These are phyloP conservation scores for Propithecus perrieri DNA, from an alignment of 2,797 vertebrate genomes.

Conservation along the genomic window DNA sequence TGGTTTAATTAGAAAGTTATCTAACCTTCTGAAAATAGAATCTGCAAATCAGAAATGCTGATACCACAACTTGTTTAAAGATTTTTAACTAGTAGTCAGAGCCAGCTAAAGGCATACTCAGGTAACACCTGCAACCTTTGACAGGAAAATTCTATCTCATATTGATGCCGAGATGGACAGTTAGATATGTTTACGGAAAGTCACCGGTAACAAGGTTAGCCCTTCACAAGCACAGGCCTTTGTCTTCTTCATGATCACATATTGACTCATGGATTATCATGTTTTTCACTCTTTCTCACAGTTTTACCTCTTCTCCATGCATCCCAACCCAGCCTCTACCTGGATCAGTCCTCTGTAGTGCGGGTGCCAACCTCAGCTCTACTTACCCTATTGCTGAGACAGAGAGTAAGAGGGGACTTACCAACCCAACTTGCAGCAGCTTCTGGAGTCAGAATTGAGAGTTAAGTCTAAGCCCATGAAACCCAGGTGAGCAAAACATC, in stretches of 20 bases:
- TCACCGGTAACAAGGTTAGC: neutral
- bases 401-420: neutral
- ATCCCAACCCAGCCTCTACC: neutral
- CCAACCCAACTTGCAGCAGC: neutral
- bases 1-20: neutral
- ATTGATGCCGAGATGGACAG: neutral
- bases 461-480: neutral
- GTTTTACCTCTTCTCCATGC: neutral
- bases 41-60: neutral
- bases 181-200: neutral
- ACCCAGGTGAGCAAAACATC: neutral
- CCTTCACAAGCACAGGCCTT: neutral
- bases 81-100: neutral
- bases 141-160: neutral
- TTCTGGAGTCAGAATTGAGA: neutral
- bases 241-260: neutral
- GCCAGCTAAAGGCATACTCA: neutral
- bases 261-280: neutral
- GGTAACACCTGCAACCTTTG: neutral
- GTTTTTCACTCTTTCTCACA: neutral
- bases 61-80: neutral
- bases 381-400: neutral
- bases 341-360: neutral
- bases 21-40: neutral
- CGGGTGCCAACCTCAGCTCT: neutral